A percentile compares a stretch with the other conserved stretches of the same genome.
These are phyloP conservation scores for Lagria hirta DNA, from an alignment of 2,888 invertebrate genomes.

Conservation along the genomic window DNA sequence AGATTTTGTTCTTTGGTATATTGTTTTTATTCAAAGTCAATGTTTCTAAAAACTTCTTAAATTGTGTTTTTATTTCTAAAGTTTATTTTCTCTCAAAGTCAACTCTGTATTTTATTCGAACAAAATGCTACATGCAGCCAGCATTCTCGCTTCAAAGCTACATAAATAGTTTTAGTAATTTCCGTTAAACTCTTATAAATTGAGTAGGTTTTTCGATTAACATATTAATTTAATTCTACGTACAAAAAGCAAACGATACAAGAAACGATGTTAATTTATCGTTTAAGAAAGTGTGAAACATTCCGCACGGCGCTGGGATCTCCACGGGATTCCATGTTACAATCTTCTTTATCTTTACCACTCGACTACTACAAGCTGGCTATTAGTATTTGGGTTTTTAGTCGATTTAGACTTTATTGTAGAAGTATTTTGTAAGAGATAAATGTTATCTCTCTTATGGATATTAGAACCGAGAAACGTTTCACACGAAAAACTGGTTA, in stretches of 20 bases:
- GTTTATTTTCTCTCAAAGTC: too few species aligned
- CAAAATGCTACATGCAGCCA: slow-evolving; percentile 7
- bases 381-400: slow-evolving; percentile 48
- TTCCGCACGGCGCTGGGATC: slow-evolving; percentile 48
- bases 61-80: too few species aligned
- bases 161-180: too few species aligned
- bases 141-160: slow-evolving; percentile 4
- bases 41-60: too few species aligned
- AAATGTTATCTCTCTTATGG: background rate
- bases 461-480: too few species aligned
- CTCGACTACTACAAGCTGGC: slow-evolving; percentile 48
- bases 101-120: too few species aligned
- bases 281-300: slow-evolving; percentile 52
- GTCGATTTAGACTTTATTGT: too few species aligned
- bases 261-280: slow-evolving; percentile 49
- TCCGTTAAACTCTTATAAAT: slow-evolving; percentile 7
- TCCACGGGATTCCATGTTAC: slow-evolving; percentile 50
- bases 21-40: too few species aligned
- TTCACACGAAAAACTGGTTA: too few species aligned
- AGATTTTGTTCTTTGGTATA: too few species aligned
- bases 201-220: slow-evolving; percentile 34
- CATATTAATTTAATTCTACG: slow-evolving; percentile 39
- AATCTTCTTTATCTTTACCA: slow-evolving; percentile 50
- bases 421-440: too few species aligned
- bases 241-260: slow-evolving; percentile 31